Evolutionary conservation across 2,797 vertebrate genomes (phyloP).

Genomic region (Staurois parvus): DNA sequence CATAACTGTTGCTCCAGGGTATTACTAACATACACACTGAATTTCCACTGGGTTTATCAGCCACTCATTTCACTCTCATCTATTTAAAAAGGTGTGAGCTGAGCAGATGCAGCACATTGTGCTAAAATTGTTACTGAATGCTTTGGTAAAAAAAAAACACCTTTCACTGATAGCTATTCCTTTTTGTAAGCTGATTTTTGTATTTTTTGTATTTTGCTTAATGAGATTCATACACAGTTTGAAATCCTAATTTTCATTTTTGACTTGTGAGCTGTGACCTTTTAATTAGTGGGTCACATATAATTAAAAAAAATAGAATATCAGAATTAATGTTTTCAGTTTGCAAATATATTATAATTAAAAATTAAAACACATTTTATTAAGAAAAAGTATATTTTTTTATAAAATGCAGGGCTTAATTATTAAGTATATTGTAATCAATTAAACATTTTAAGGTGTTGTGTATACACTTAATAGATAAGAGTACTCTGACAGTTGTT

Average conservation of each 20-base stretch:
- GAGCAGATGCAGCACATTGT: slow-evolving; percentile 46
- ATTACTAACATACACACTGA: slow-evolving; percentile 41
- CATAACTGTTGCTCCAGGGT: slow-evolving; percentile 48
- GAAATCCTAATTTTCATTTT: neutral
- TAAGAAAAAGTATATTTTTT: too few species aligned
- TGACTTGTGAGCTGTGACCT: neutral
- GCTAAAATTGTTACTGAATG: slow-evolving; percentile 23
- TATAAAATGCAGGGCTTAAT: too few species aligned
- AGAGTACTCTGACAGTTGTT: too few species aligned
- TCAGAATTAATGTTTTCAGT: neutral
- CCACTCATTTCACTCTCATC: slow-evolving; percentile 9
- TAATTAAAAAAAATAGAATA: neutral
- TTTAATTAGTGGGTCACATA: slow-evolving; percentile 5
- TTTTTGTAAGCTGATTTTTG: neutral
- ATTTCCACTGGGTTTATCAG: slow-evolving; percentile 41
- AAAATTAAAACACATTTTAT: too few species aligned
- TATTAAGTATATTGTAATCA: too few species aligned
- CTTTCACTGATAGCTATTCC: slow-evolving; percentile 2
- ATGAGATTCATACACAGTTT: neutral
- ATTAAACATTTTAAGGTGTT: too few species aligned
- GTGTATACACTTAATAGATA: too few species aligned
- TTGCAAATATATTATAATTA: too few species aligned
- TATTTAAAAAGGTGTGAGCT: slow-evolving; percentile 50
- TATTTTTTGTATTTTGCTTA: neutral
- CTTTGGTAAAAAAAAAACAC: slow-evolving; percentile 19